A percentile compares a stretch with the other conserved stretches of the same genome.
These are phyloP conservation scores for Cryptosula pallasiana DNA, from an alignment of 2,888 invertebrate genomes.

Conservation along the genomic window DNA sequence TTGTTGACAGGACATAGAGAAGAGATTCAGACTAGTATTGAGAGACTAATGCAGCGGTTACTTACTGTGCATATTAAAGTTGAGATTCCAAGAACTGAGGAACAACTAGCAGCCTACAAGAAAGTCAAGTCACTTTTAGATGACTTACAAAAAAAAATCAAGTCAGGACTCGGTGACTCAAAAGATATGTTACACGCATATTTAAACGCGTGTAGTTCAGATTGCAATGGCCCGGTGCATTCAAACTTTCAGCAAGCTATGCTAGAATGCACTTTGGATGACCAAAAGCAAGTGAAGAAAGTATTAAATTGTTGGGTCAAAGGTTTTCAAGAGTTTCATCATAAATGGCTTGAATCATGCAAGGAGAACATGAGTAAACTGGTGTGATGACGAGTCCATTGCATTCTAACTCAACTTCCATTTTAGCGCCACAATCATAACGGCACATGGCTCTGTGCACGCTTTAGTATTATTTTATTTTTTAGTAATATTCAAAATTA, in stretches of 20 bases:
- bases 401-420: too few relatives aligned
- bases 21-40: not conserved
- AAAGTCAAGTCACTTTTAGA: not conserved
- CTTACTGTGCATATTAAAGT: not conserved
- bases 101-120: not conserved
- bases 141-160: not conserved
- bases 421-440: too few relatives aligned
- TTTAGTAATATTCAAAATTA: too few relatives aligned
- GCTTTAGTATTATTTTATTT: too few relatives aligned
- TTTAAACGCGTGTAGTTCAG: constrained; percentile 4
- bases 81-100: not conserved
- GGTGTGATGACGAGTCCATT: too few relatives aligned
- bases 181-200: not conserved
- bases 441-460: too few relatives aligned
- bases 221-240: not conserved
- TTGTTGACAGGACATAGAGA: constrained; percentile 6
- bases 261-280: not conserved
- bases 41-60: not conserved
- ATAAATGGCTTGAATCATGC: not conserved
- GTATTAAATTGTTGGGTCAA: not conserved
- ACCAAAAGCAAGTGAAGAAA: not conserved
- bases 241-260: not conserved
- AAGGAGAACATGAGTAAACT: not conserved
- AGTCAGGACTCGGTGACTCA: not conserved
- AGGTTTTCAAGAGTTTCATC: not conserved